These are phyloP conservation scores for Collichthys lucidus DNA, from an alignment of 2,113 vertebrate genomes.

Conservation along the genomic window DNA sequence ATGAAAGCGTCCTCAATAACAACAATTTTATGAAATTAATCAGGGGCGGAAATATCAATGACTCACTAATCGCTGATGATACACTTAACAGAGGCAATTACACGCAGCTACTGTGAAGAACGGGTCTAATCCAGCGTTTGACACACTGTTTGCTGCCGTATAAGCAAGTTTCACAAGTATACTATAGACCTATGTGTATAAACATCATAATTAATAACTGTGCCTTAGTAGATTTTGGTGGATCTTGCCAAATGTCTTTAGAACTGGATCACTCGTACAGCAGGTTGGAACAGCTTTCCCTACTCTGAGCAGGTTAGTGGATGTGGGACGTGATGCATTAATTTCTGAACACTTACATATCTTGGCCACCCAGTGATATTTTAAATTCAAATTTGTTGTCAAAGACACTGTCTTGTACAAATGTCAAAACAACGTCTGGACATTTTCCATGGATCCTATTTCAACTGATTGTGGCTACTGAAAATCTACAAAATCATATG, in stretches of 20 bases:
- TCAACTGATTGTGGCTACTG: neutral
- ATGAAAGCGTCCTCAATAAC: conserved; percentile 17
- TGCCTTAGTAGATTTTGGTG: too few relatives aligned
- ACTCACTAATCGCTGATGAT: too few relatives aligned
- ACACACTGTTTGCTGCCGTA: neutral
- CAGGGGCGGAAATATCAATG: neutral
- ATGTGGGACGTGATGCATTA: too few relatives aligned
- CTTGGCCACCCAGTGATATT: neutral
- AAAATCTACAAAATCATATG: neutral
- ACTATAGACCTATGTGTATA: too few relatives aligned
- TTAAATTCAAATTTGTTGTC: neutral
- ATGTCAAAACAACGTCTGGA: neutral
- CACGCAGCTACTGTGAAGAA: neutral
- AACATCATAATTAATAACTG: neutral
- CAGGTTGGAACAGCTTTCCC: neutral
- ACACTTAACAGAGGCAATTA: neutral
- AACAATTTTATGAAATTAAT: neutral
- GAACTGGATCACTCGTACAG: neutral
- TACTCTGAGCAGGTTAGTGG: neutral
- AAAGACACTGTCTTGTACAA: neutral
- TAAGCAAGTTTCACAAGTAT: neutral
- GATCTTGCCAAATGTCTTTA: neutral
- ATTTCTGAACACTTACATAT: neutral
- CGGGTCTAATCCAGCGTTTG: neutral
- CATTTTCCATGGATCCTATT: neutral